These are phyloP conservation scores for Grammomys dolichurus DNA, from an alignment of 2,113 vertebrate species.

Conservation along the genomic window DNA sequence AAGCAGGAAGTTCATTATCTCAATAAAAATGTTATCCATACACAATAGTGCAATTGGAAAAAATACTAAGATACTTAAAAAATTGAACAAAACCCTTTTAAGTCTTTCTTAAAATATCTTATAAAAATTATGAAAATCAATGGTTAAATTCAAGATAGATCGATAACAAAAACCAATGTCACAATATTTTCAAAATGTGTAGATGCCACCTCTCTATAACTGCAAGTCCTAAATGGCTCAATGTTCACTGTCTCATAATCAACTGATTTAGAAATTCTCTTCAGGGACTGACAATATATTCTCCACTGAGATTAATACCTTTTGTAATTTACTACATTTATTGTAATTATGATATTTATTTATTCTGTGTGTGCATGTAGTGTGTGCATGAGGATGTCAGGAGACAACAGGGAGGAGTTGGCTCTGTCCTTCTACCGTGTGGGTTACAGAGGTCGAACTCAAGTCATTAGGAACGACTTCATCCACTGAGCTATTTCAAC, in stretches of 20 bases:
- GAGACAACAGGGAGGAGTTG: not conserved
- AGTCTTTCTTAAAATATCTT: not conserved
- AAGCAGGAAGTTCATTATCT: not conserved
- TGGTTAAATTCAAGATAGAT: not conserved
- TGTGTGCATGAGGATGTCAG: not conserved
- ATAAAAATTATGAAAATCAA: not conserved
- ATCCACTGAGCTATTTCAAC: not conserved
- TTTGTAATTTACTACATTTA: not conserved
- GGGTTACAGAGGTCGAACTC: not conserved
- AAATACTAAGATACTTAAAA: not conserved
- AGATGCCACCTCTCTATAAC: not conserved
- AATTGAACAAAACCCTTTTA: not conserved
- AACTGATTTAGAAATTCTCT: not conserved
- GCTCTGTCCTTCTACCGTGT: not conserved
- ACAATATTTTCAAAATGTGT: not conserved
- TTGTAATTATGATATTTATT: not conserved
- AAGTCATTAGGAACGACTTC: not conserved
- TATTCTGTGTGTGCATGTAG: not conserved
- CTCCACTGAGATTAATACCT: not conserved
- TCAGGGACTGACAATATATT: not conserved
- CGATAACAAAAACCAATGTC: not conserved
- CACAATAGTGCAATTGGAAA: not conserved
- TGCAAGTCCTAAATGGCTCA: not conserved
- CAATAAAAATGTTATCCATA: slow-evolving; percentile 13
- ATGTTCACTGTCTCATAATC: not conserved